These are phyloP conservation scores for Girardia tigrina DNA, from an alignment of 2,888 invertebrate genomes.

Conservation along the genomic window DNA sequence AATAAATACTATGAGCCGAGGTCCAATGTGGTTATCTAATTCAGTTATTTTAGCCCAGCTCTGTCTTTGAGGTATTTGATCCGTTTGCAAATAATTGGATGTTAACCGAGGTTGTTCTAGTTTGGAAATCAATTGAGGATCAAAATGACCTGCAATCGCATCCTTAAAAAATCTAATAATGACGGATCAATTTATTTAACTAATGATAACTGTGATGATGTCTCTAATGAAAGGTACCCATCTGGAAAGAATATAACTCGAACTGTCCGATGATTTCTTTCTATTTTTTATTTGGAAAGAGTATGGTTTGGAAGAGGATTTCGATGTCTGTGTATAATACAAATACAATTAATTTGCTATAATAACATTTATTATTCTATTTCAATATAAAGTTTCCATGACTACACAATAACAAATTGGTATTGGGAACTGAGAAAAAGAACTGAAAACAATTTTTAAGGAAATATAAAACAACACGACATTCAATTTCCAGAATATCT, in stretches of 20 bases:
- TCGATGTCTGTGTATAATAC: neutral
- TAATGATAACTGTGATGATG: neutral
- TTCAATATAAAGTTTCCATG: too few species aligned
- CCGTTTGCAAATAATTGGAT: neutral
- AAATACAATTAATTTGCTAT: too few species aligned
- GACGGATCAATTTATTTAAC: neutral
- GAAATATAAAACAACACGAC: too few species aligned
- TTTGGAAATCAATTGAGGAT: neutral
- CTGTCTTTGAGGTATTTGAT: neutral
- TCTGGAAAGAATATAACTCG: neutral
- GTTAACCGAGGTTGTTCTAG: neutral
- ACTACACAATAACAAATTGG: too few species aligned
- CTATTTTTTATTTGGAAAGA: neutral
- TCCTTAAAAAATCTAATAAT: neutral
- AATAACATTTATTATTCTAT: too few species aligned
- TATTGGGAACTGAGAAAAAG: too few species aligned
- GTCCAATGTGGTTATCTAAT: constrained; percentile 15
- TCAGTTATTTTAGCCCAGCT: neutral
- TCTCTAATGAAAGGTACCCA: neutral
- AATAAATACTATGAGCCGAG: constrained; percentile 77
- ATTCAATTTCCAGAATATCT: too few species aligned
- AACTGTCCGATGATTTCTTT: neutral
- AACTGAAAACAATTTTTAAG: too few species aligned
- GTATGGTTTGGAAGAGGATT: neutral
- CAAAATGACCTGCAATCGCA: neutral